Evolutionary conservation across 2,113 vertebrate genomes (phyloP).

Genomic region (Panthera uncia): DNA sequence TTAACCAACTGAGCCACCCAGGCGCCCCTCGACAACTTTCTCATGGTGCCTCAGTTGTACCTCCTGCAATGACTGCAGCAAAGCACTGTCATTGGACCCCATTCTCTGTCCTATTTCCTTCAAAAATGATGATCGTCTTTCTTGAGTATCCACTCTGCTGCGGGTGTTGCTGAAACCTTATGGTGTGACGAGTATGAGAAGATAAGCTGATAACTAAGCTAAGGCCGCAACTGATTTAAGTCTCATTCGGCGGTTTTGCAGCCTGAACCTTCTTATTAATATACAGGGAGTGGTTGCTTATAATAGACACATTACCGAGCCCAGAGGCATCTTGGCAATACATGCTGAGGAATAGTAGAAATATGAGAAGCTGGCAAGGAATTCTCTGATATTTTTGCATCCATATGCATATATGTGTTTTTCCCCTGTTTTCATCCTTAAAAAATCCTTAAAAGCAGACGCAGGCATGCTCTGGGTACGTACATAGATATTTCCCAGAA

Average conservation of each 20-base stretch:
- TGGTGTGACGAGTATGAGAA: constrained; percentile 19
- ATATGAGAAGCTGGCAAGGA: neutral
- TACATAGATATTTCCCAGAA: neutral
- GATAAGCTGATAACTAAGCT: neutral
- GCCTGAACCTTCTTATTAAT: constrained; percentile 40
- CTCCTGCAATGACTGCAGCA: neutral
- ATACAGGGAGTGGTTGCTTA: constrained; percentile 29
- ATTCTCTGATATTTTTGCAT: neutral
- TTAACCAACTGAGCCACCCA: no score
- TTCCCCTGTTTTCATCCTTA: neutral
- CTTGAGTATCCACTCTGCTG: neutral
- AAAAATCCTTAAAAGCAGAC: constrained; percentile 16
- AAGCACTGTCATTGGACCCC: neutral
- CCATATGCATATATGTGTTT: neutral
- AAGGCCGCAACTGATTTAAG: constrained; percentile 16
- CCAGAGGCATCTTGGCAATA: neutral
- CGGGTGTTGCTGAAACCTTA: neutral
- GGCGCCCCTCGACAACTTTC: no score
- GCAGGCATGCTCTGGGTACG: neutral
- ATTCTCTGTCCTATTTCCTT: neutral
- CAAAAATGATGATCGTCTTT: neutral
- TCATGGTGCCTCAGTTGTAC: neutral
- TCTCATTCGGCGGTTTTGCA: neutral
- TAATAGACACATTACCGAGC: constrained; percentile 49
- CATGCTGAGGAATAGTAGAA: neutral